Evolutionary conservation across 2,888 invertebrate species (phyloP), one percentile per base, ranked within the genome.

Genomic region (Leptinotarsa rubiginosa): DNA sequence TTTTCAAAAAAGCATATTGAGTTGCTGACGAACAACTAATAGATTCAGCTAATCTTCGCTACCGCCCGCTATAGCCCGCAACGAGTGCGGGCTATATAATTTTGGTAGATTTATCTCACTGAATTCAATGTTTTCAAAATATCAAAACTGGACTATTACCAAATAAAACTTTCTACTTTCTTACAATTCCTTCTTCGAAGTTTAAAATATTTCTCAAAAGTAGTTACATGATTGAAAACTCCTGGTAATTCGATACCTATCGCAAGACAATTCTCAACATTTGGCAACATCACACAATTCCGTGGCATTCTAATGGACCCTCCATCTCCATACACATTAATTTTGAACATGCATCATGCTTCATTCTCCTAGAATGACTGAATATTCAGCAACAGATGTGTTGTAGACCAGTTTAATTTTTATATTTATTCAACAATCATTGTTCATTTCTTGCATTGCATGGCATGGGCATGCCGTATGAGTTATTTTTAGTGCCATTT

Each of bases 341-440:
- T 62, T 62, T 62, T 16, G 10, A 62, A 62, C 62, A 62, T 62
- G 62, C 62, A 62, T 62, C 62, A 62, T 62, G 41, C 31, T 62
- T 16, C 31, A 62, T 62, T 25, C 31, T 62, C 31, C 62, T 15
- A 31, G 31, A 62, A 62, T 31, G 16, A 62, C 62, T 62, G 62
- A 62, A 62, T 62, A 41, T 62, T 62, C 62, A 62, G 62, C 41
- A 62, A n/a, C 62, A 62, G 62, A 62, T 62, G 62, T 62, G 62
- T 7, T 62, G 62, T 25, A 62, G 62, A 62, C 62, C 31, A 62
- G 18, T 41, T 62, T 31, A 41, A 25, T 31, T 62, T 62, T 31
- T 62, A 62, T 41, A 41, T 10, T 62, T 41, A 62, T 62, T 62
- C 62, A n/a, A 62, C n/a, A 62, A 62, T 62, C 15, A 62, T 62